Conservation (phyloP, 2,113 vertebrate species). For the Dicaeum eximium region DNA sequence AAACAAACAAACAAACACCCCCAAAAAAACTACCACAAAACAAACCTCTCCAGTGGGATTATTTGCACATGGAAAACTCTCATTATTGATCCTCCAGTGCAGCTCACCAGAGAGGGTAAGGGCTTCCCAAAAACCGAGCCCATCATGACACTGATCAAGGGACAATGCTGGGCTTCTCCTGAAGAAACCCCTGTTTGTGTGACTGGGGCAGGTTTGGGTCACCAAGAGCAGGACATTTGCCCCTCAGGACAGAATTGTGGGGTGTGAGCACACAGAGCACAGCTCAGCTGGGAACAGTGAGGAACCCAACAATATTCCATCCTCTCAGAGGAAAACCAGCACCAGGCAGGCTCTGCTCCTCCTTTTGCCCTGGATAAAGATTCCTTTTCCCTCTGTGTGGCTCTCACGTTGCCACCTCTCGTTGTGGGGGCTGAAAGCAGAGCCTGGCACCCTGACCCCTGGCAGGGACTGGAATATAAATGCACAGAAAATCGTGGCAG, state of each 20-base stretch:
- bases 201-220: too few species aligned
- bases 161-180: too few species aligned
- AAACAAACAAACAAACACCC: too few species aligned
- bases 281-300: background rate
- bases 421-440: accelerated
- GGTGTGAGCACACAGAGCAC: background rate
- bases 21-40: too few species aligned
- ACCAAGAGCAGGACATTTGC: background rate
- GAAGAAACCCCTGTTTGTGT: background rate
- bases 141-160: too few species aligned
- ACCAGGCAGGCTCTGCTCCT: background rate
- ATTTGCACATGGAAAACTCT: background rate
- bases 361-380: background rate
- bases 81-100: background rate
- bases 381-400: background rate
- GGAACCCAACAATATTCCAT: background rate
- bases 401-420: background rate
- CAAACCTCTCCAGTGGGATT: accelerated
- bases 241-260: background rate
- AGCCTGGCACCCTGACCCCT: background rate
- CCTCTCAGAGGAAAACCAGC: background rate
- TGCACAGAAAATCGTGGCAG: background rate
- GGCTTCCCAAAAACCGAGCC: background rate
- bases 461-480: background rate
- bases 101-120: background rate